Evolutionary conservation across 2,797 vertebrate species (phyloP), one percentile per base, ranked within the genome.

Genomic region (Semaprochilodus insignis): DNA sequence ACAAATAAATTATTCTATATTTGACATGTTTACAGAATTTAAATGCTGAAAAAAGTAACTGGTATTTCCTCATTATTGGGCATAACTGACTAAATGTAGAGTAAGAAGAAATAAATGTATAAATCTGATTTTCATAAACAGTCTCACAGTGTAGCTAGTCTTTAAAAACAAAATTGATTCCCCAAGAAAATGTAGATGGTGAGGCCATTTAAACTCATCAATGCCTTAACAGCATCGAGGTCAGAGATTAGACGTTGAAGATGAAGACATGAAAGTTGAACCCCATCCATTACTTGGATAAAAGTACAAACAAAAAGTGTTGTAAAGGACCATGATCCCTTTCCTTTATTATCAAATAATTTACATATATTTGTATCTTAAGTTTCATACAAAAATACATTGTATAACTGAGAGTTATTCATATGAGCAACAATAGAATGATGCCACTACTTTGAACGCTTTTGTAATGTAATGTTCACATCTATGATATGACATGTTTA

Each of bases 1-100:
- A 95, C 90, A 89, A 80, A 91, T 91, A 87, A 89, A 89, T 88
- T 87, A 85, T 86, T 91, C 89, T 95, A 95, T 94, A 95, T 96
- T 95, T 93, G 87, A 93, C 57, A 81, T 69, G 36, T 25, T 13
- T 67, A 52, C 19, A 79, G 14, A 40, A 10, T 66, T 23, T 23
- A n/a, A 69, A 44, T 76, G 3, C 15, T 21, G 16, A 31, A 3
- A 23, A 52, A 44, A 44, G 31, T 52, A 72, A 52, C 6, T 74
- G 10, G 36, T 25, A 16, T 69, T 57, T 48, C 16, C 11, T 75
- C 7, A 17, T 70, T 25, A 54, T 27, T 1, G 23, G 23, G 16
- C 23, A 52, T 23, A 25, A 16, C 27, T 19, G 16, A 6, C 27
- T 67, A 74, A 16, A 57, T 54, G 21, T 0, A 21, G 23, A 31